These are phyloP conservation scores for Coracias cyanogaster DNA, from an alignment of 2,797 vertebrate species.

Conservation along the genomic window DNA sequence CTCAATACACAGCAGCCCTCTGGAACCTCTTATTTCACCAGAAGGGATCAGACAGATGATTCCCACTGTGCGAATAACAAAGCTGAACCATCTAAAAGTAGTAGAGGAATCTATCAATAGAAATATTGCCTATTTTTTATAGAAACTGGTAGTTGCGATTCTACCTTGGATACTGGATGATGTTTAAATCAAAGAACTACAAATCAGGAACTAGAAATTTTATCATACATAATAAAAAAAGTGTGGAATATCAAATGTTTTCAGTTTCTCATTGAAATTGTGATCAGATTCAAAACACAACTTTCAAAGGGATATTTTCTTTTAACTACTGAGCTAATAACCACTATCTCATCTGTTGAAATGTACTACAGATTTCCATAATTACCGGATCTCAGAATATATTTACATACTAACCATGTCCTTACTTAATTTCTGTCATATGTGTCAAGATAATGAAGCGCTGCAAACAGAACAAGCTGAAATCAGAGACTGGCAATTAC, in stretches of 20 bases:
- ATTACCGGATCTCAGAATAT: neutral
- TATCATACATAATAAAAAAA: neutral
- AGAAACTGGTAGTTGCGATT: neutral
- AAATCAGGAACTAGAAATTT: neutral
- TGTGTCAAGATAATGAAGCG: neutral
- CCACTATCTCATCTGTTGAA: neutral
- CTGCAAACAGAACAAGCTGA: neutral
- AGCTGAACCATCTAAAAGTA: neutral
- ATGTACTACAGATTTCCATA: neutral
- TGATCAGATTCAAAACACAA: neutral
- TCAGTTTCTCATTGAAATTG: neutral
- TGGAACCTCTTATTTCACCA: neutral
- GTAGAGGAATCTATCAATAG: neutral
- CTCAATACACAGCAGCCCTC: rapidly evolving
- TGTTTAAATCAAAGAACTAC: neutral
- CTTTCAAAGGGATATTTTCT: neutral
- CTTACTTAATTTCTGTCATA: neutral
- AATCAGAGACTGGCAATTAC: neutral
- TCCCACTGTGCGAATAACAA: neutral
- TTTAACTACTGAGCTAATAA: neutral
- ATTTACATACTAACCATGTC: neutral
- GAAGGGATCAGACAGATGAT: neutral
- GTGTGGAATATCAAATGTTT: neutral
- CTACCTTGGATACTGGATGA: neutral
- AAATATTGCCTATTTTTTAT: neutral